phyloP scores from a whole-genome alignment of 2,797 vertebrate species.

The Lateolabrax maculatus region DNA sequence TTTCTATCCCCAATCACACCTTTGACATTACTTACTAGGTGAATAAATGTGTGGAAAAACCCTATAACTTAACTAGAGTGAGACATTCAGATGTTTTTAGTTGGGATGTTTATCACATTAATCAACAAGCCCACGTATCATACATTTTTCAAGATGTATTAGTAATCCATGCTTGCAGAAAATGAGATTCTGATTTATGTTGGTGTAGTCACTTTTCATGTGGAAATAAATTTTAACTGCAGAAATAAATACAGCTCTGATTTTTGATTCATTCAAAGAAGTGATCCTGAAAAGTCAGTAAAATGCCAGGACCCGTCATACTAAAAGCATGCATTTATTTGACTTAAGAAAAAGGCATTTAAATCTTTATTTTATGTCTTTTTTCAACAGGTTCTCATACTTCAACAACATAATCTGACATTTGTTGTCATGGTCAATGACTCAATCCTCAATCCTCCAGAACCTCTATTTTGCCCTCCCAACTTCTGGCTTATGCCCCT shows the following conservation, averaged over 20 bases:
- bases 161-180: background rate
- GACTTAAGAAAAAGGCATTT: background rate
- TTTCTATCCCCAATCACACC: background rate
- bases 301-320: background rate
- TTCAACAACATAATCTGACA: slow-evolving; percentile 4
- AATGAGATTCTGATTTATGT: slow-evolving; percentile 21
- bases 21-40: slow-evolving; percentile 1
- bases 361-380: background rate
- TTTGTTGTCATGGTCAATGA: background rate
- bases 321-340: background rate
- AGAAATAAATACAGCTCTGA: slow-evolving; percentile 5
- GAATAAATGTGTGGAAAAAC: background rate
- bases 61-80: slow-evolving; percentile 8
- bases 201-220: background rate
- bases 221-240: background rate
- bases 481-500: background rate
- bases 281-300: background rate
- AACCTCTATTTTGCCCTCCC: background rate
- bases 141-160: slow-evolving; percentile 13
- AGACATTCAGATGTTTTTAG: slow-evolving; percentile 18
- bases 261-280: background rate
- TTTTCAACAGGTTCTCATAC: background rate
- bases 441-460: background rate
- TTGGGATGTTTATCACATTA: slow-evolving; percentile 22
- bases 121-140: slow-evolving; percentile 1